Conservation (phyloP, 35 echinoderm and acorn worm genomes). For the Heliocidaris erythrogramma region DNA sequence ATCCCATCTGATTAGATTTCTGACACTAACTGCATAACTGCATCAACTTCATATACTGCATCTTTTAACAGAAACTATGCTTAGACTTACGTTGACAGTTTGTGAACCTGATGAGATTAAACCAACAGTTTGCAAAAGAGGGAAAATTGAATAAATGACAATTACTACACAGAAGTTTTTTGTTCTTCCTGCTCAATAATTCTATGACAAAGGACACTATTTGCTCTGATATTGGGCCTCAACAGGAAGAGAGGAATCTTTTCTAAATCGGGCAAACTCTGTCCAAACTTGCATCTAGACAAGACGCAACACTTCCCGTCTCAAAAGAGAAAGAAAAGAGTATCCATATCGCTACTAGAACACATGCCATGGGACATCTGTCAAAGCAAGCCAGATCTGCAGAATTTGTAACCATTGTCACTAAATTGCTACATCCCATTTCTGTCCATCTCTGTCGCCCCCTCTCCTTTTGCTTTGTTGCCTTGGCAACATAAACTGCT, state of each 20-base stretch:
- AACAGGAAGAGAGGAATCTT: slow-evolving; percentile 30
- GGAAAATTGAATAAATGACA: neutral
- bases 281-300: neutral
- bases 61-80: too few relatives aligned
- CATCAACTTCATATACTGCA: too few relatives aligned
- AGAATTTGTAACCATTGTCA: neutral
- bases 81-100: too few relatives aligned
- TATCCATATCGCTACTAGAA: neutral
- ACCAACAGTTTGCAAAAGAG: neutral
- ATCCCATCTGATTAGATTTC: neutral
- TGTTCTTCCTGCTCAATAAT: neutral
- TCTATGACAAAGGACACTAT: neutral
- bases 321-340: neutral
- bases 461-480: neutral
- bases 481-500: neutral
- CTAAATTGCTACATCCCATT: neutral
- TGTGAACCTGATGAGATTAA: too few relatives aligned
- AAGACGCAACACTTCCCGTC: neutral
- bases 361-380: neutral
- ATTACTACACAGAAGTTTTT: neutral
- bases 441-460: neutral
- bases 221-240: neutral
- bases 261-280: neutral
- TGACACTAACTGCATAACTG: neutral
- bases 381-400: neutral